These are phyloP conservation scores for Drosophila burlai DNA, from an alignment of 1,140 invertebrate species.

Conservation along the genomic window DNA sequence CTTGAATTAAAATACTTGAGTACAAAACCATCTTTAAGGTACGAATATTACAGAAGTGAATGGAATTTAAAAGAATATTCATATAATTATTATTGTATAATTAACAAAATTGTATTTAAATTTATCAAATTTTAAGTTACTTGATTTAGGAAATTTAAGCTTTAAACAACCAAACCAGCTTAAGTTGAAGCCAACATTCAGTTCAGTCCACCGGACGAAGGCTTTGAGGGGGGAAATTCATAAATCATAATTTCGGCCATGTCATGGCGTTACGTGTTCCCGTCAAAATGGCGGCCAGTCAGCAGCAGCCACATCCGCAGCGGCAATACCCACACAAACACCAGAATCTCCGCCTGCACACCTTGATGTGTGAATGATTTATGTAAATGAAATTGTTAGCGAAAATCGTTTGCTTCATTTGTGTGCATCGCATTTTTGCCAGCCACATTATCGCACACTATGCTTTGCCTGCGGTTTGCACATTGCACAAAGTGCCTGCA, in stretches of 20 bases:
- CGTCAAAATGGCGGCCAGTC: constrained; percentile 52
- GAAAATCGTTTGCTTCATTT: constrained; percentile 48
- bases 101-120: background rate
- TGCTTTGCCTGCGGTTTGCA: constrained; percentile 11
- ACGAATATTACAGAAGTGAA: no score
- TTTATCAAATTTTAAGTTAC: no score
- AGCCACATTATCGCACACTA: constrained; percentile 37
- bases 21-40: no score
- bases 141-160: background rate
- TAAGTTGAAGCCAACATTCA: constrained; percentile 15
- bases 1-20: no score
- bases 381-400: constrained; percentile 71
- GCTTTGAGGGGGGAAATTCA: constrained; percentile 29
- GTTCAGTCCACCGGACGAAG: constrained; percentile 7
- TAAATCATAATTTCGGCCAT: constrained; percentile 73
- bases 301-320: constrained; percentile 13
- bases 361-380: constrained; percentile 72
- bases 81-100: no score
- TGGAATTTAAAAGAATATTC: no score
- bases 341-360: constrained; percentile 23
- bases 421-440: constrained; percentile 33
- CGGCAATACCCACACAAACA: constrained; percentile 4
- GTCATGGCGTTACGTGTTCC: constrained; percentile 69
- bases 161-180: background rate
- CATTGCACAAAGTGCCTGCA: constrained; percentile 22